Percentiles rank a stretch among this genome's conserved stretches.
Evolutionary conservation across 2,888 invertebrate species (phyloP).

Genomic region (Ochropleura plecta): DNA sequence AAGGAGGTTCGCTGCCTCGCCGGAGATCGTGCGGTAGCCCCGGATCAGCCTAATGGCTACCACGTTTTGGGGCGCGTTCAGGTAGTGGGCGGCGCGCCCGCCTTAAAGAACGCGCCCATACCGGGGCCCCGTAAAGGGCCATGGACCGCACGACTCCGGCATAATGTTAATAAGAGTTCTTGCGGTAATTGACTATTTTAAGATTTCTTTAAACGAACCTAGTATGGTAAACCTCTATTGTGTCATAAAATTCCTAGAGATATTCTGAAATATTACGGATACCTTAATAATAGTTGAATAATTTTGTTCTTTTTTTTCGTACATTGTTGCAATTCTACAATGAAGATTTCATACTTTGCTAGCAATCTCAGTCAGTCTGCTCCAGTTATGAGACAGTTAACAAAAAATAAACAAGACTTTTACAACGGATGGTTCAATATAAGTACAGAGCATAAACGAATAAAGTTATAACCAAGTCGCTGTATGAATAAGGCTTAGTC

Average conservation of each 20-base stretch:
- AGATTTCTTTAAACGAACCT: background rate
- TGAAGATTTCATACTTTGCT: background rate
- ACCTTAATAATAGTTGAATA: background rate
- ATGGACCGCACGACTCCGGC: no score
- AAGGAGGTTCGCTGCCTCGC: no score
- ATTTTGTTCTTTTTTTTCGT: background rate
- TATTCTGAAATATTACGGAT: background rate
- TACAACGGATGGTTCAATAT: background rate
- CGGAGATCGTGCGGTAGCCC: no score
- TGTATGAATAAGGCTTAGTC: slow-evolving; percentile 45
- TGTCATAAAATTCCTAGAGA: background rate
- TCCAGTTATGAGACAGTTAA: background rate
- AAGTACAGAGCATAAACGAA: slow-evolving; percentile 35
- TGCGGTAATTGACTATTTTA: background rate
- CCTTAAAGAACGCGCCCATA: no score
- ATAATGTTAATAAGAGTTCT: background rate
- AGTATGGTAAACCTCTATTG: background rate
- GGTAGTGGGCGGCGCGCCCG: no score
- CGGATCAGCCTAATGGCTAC: no score
- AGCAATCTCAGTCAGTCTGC: background rate
- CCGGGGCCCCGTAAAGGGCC: no score
- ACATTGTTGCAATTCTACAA: background rate
- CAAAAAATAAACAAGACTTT: background rate
- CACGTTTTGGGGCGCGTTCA: no score
- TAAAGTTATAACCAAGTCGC: slow-evolving; percentile 48